Evolutionary conservation across 2,113 vertebrate species (phyloP), one percentile per base, ranked within the genome.

Genomic region (Tamias sibiricus): DNA sequence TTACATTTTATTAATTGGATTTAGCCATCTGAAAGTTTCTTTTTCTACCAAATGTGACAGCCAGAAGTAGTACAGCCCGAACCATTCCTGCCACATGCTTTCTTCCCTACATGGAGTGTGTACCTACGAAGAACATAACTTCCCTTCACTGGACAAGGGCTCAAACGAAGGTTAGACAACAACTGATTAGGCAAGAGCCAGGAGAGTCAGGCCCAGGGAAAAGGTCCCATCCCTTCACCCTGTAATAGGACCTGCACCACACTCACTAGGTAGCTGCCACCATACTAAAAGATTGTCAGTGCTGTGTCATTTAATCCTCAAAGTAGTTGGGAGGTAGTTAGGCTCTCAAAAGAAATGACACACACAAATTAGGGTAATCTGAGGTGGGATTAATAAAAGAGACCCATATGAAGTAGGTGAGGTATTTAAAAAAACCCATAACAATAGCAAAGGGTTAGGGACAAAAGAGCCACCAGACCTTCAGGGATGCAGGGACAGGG

Each of bases 21-120:
- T 97, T 81, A 85, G 90, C 85, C 94, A 95, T 91, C 88, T 94
- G 91, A 97, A 96, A 86, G 64, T 92, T 96, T 97, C 93, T 97
- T 96, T 95, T 87, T 85, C 92, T 92, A 54, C 68, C 91, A 82
- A 88, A 90, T 77, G 84, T 90, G 88, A 90, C 90, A 95, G 95
- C 87, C 76, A 81, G 81, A 81, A 77, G 80, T 49, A 81, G 30
- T 5, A 4, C 28, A 8, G 92, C 44, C 85, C 86, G 49, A 92
- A 90, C 57, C 52, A 1, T 71, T 68, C 54, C 90, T 87, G 87
- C 83, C 90, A 82, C 64, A 83, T 89, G 90, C 83, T 89, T 64
- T 89, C 83, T 80, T 57, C 64, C 49, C 81, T 30, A 10, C 47
- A 44, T 87, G 40, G 49, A 91, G 32, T 0, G 6, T 89, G 57